Base-by-base conservation (phyloP, 2,797 vertebrate species). In the Sebastes trivittatus region DNA sequence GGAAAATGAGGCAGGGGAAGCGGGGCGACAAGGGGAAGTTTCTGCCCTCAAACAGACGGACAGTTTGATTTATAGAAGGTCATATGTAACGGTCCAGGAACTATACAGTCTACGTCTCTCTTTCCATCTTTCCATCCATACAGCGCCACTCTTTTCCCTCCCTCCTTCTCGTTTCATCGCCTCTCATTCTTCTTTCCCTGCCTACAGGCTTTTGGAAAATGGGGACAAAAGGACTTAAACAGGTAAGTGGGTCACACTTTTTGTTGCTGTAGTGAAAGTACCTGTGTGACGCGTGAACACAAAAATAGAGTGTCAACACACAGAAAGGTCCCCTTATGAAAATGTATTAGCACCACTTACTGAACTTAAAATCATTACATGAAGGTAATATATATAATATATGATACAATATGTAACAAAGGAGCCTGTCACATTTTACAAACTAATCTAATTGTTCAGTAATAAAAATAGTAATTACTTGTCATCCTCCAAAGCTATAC, bases 161-260 rank as follows among this genome's bases (percentile, higher is more conserved):
- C 42, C 42, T 16, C 13, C 20, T 18, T 80, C 52, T 29, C 0
- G 0, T 72, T 38, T 58, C 22, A 22, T 55, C 14, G 18, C 59
- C 52, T 71, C 72, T 65, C 68, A 25, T 75, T 67, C 69, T 63
- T 67, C 70, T 62, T 68, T 20, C n/a, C 5, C 30, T 30, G 72
- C 78, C 84, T 67, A 18, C 56, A 25, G 70, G 72, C 71, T 55
- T 79, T 81, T 76, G 23, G 27, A 62, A 86, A 91, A 88, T 5
- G 46, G 85, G 81, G 87, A 80, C 88, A 86, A 82, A 83, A 34
- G 65, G 90, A 87, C 89, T 88, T 85, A 82, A 91, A 77, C 87
- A 84, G 90, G 91, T 86, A 92, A 93, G 87, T 94, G 78, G 92
- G 91, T 89, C 91, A 92, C 86, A 69, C 70, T 59, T 78, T 84